phyloP scores from a whole-genome alignment of 2,113 vertebrate species.

The Mus pahari region DNA sequence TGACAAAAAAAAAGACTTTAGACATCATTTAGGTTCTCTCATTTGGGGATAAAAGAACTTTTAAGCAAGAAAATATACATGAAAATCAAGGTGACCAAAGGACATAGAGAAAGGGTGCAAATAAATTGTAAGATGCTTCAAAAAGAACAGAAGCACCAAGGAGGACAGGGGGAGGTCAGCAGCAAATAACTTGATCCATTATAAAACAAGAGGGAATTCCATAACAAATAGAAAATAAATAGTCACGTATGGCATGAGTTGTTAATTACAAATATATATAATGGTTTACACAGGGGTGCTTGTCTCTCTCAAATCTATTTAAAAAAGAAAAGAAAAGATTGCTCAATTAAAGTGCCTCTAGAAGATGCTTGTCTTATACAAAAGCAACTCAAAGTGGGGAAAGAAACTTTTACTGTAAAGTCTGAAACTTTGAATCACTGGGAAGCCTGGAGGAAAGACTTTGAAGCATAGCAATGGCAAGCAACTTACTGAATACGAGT shows the following conservation, averaged over 20 bases:
- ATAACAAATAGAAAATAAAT: slow-evolving; percentile 40
- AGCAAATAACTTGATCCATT: neutral
- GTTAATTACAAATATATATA: slow-evolving; percentile 24
- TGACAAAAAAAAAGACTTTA: slow-evolving; percentile 12
- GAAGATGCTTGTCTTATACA: neutral
- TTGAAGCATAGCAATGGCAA: neutral
- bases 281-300: neutral
- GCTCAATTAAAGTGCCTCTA: neutral
- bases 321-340: neutral
- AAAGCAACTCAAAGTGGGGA: neutral
- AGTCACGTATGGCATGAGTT: neutral
- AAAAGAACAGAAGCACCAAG: neutral
- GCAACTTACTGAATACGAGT: neutral
- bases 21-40: slow-evolving; percentile 27
- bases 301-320: slow-evolving; percentile 9
- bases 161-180: neutral
- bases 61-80: slow-evolving; percentile 30
- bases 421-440: neutral
- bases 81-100: slow-evolving; percentile 17
- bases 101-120: neutral
- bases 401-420: neutral
- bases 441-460: neutral
- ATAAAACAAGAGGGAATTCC: neutral
- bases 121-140: slow-evolving; percentile 18
- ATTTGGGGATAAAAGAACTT: slow-evolving; percentile 14